Evolutionary conservation across 2,888 invertebrate species (phyloP).

Genomic region (Tipula lateralis): DNA sequence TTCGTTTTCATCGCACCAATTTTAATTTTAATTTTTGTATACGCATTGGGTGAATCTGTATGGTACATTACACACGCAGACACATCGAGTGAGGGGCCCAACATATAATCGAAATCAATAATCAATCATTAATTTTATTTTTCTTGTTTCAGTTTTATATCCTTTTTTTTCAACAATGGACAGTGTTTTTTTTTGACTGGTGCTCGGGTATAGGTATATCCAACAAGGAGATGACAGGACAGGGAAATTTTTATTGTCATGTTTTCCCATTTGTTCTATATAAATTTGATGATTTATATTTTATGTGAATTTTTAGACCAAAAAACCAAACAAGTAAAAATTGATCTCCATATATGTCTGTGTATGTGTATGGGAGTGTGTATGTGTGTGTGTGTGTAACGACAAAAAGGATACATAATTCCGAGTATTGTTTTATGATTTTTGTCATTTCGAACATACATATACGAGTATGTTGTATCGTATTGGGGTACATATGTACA

Average conservation of each 20-base stretch:
- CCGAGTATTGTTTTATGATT: slow-evolving; percentile 11
- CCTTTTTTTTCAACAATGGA: neutral
- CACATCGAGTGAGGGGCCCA: neutral
- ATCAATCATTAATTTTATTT: slow-evolving; percentile 19
- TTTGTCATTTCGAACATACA: neutral
- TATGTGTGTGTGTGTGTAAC: neutral
- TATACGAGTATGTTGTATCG: no score
- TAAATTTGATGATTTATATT: slow-evolving; percentile 19
- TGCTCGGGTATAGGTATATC: neutral
- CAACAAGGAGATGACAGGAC: neutral
- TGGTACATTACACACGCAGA: neutral
- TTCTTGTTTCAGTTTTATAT: neutral
- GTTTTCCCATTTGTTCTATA: neutral
- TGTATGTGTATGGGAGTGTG: neutral
- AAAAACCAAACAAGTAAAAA: neutral
- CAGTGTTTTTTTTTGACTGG: neutral
- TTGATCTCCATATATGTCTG: neutral
- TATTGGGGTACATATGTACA: neutral
- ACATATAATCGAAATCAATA: neutral
- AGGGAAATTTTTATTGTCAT: neutral
- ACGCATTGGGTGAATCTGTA: neutral
- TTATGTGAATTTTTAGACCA: neutral
- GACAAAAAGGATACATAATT: neutral
- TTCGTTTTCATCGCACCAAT: neutral
- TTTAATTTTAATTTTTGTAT: neutral